Base-by-base conservation (phyloP, 2,888 invertebrate genomes). In the Eulithis testata region DNA sequence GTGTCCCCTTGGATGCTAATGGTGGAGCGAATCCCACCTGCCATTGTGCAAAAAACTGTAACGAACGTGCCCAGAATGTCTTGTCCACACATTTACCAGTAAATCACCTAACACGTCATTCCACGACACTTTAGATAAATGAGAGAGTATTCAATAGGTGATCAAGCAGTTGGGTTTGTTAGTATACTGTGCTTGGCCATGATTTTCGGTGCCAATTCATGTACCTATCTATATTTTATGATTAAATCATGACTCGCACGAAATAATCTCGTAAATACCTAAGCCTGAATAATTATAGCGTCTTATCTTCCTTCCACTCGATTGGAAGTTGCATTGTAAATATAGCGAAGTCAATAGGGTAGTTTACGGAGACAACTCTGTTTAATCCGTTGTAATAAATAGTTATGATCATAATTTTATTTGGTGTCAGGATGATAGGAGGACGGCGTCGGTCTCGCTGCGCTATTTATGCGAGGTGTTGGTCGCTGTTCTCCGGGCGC, bases 401-500 rank as follows among this genome's bases (percentile, higher is more conserved):
- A 79, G 79, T 81, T 76, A 82, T 80, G 83, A 84, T 86, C 84
- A 84, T 86, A 87, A 88, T 85, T 88, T 89, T 84, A 82, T 86
- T 84, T 83, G 81, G 84, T 83, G 82, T 81, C 82, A 78, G 79
- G 80, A 81, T 84, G 86, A 85, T 82, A 87, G 84, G 79, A 81
- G 77, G 79, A 81, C 78, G 80, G 76, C 74, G 80, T 82, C 53
- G 77, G 81, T 83, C 84, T 83, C 79, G 73, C 70, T 65, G 67
- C 76, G 73, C 83, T 88, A 89, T 90, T 89, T 89, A 89, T 89
- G 85, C 78, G 85, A 86, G 84, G 84, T 87, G 86, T 86, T 83
- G 80, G 77, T 71, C 67, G 65, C 55, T 80, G 78, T 84, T 86
- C 84, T 81, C 83, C 81, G 83, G 83, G 84, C 85, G 85, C 82